phyloP scores from a whole-genome alignment of 2,113 vertebrate genomes.

The Cisticola juncidis region DNA sequence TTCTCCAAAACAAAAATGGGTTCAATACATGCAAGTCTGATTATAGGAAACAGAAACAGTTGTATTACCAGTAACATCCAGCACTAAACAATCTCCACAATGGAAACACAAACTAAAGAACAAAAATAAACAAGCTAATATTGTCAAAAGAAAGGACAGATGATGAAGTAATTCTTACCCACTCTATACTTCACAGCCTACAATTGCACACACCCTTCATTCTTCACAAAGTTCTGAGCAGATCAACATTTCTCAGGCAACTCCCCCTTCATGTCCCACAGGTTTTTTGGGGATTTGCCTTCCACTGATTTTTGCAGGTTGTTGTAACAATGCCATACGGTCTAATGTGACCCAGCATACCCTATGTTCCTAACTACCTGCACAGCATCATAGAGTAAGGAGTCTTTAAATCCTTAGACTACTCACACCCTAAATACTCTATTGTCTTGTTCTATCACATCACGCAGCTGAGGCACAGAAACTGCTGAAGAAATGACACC shows the following conservation, averaged over 20 bases:
- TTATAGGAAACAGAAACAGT: not conserved
- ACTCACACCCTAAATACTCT: not conserved
- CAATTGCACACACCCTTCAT: not conserved
- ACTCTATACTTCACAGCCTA: not conserved
- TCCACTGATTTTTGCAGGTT: not conserved
- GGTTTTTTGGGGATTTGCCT: not conserved
- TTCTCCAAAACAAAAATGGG: not conserved
- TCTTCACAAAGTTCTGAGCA: not conserved
- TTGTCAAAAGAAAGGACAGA: not conserved
- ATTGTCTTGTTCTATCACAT: not conserved
- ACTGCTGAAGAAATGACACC: not conserved
- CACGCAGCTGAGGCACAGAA: not conserved
- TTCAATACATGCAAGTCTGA: not conserved
- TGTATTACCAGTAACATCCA: not conserved
- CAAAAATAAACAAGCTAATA: not conserved
- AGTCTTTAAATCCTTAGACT: not conserved
- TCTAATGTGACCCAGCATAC: not conserved
- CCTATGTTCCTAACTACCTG: not conserved
- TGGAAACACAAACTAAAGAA: not conserved
- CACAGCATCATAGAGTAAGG: accelerated
- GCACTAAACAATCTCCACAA: not conserved
- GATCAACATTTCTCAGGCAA: not conserved
- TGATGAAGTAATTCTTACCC: not conserved
- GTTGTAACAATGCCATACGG: not conserved
- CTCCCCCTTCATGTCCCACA: accelerated